Evolutionary conservation across 2,113 vertebrate genomes (phyloP).

Genomic region (Herpetotheres cachinnans): DNA sequence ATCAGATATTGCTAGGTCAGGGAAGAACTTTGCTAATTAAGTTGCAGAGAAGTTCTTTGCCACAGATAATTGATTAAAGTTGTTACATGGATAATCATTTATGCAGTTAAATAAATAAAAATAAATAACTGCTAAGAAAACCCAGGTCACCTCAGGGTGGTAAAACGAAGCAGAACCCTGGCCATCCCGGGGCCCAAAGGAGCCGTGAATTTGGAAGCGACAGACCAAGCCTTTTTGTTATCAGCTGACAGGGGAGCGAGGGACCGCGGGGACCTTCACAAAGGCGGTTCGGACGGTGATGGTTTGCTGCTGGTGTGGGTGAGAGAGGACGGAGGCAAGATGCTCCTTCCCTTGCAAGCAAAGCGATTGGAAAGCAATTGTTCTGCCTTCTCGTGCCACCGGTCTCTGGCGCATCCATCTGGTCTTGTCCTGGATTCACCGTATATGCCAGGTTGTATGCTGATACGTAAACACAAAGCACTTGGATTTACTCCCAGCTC

Average conservation of each 20-base stretch:
- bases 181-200: not conserved
- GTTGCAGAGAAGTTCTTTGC: conserved; percentile 63
- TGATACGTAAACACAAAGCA: not conserved
- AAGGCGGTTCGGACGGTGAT: not conserved
- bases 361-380: not conserved
- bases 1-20: conserved; percentile 63
- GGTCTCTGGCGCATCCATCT: not conserved
- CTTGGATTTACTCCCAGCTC: conserved; percentile 7
- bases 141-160: not conserved
- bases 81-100: conserved; percentile 56
- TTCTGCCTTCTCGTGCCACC: not conserved
- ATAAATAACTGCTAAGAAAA: conserved; percentile 30
- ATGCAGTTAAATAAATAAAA: conserved; percentile 55
- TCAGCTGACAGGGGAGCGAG: not conserved
- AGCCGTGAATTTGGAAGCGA: not conserved
- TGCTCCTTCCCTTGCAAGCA: not conserved
- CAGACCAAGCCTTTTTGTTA: not conserved
- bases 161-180: not conserved
- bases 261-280: not conserved
- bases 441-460: not conserved
- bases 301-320: not conserved
- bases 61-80: conserved; percentile 68
- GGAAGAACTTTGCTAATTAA: conserved; percentile 74
- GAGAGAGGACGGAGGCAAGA: not conserved
- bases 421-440: not conserved